Conservation (phyloP, 2,888 invertebrate genomes). For the Leptura quadrifasciata region DNA sequence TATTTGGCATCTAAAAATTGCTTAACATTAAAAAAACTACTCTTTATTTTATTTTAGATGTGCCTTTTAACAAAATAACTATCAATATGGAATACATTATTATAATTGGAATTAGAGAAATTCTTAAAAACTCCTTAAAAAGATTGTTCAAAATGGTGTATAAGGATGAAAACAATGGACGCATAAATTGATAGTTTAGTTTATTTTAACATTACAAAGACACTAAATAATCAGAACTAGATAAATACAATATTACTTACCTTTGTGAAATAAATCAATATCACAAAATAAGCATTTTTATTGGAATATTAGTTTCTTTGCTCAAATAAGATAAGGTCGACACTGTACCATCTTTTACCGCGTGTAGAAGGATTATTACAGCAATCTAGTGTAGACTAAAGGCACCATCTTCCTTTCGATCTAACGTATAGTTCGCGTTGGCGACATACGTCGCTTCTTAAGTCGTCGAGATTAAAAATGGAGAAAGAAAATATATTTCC, state of each 20-base stretch:
- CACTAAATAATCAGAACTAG: background rate
- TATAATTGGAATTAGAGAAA: background rate
- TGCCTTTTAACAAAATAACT: background rate
- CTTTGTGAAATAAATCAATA: conserved; percentile 37
- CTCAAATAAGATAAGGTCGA: conserved; percentile 28
- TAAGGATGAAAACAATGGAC: conserved; percentile 27
- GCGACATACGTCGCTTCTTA: conserved; percentile 18
- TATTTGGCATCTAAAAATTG: conserved; percentile 38
- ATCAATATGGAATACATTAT: background rate
- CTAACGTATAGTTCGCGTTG: background rate
- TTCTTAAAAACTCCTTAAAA: conserved; percentile 23
- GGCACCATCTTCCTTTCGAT: background rate
- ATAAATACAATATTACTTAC: conserved; percentile 14
- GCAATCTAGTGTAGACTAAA: background rate
- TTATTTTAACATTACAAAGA: background rate
- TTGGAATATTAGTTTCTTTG: conserved; percentile 25
- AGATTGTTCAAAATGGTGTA: conserved; percentile 40
- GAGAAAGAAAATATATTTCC: conserved; percentile 32
- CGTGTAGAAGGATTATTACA: conserved; percentile 30
- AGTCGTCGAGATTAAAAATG: conserved; percentile 25
- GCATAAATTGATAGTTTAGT: background rate
- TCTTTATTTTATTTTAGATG: background rate
- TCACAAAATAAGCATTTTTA: conserved; percentile 43
- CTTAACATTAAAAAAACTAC: background rate
- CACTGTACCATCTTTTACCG: conserved; percentile 41